phyloP scores from a whole-genome alignment of 2,888 invertebrate genomes.

The Furcula furcula region DNA sequence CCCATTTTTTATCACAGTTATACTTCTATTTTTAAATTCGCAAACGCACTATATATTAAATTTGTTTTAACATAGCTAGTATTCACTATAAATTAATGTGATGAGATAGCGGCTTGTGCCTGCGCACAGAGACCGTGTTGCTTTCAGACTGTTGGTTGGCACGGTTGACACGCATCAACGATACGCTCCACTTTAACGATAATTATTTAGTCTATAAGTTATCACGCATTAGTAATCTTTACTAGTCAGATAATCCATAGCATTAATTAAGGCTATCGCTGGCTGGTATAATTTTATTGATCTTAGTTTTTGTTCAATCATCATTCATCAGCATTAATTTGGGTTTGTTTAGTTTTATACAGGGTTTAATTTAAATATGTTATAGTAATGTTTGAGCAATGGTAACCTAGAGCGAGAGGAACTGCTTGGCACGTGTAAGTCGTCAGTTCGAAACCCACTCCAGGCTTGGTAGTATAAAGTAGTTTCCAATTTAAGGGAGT shows the following conservation, averaged over 20 bases:
- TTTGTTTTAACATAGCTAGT: background rate
- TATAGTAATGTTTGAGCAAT: too few relatives aligned
- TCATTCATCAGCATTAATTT: too few relatives aligned
- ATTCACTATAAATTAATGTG: too few relatives aligned
- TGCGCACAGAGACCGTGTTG: background rate
- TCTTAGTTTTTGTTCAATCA: background rate
- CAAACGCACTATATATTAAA: background rate
- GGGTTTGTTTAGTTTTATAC: too few relatives aligned
- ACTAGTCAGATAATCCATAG: background rate
- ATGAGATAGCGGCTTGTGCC: background rate
- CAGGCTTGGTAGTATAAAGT: too few relatives aligned
- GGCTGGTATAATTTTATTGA: too few relatives aligned
- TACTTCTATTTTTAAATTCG: slow-evolving; percentile 1
- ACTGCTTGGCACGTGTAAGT: too few relatives aligned
- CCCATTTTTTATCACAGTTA: slow-evolving; percentile 32
- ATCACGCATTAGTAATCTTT: slow-evolving; percentile 2
- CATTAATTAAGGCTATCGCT: background rate
- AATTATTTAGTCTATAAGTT: background rate
- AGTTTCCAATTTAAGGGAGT: too few relatives aligned
- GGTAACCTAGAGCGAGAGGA: too few relatives aligned
- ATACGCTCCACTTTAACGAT: slow-evolving; percentile 2
- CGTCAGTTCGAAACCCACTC: too few relatives aligned
- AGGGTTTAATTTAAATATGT: too few relatives aligned
- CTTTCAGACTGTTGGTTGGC: slow-evolving; percentile 1
- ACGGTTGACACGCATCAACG: background rate